phyloP scores from a whole-genome alignment of 2,113 vertebrate species.

The Symphodus melops region DNA sequence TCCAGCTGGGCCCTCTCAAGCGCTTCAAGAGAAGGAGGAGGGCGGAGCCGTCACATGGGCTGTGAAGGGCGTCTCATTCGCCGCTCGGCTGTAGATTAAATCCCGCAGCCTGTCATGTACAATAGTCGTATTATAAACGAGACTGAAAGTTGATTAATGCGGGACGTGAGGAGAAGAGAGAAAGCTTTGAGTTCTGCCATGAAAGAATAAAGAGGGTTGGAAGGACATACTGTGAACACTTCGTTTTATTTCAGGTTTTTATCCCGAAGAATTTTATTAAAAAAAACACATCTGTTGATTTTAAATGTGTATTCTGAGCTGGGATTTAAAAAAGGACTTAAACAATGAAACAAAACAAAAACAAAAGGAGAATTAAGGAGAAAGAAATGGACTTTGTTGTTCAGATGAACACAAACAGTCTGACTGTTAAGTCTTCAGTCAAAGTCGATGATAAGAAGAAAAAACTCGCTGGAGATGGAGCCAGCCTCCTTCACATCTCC shows the following conservation, averaged over 20 bases:
- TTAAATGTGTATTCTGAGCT: no score
- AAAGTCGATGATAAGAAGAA: no score
- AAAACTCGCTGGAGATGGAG: no score
- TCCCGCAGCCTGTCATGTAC: constrained; percentile 56
- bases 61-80: constrained; percentile 55
- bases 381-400: no score
- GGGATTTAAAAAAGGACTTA: no score
- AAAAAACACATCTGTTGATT: neutral
- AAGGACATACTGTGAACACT: constrained; percentile 3
- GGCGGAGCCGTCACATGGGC: constrained; percentile 42
- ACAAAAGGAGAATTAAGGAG: no score
- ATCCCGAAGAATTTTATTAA: neutral
- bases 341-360: no score
- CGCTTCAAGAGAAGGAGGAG: constrained; percentile 28
- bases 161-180: constrained; percentile 34
- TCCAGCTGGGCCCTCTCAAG: constrained; percentile 27
- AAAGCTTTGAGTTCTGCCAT: constrained; percentile 34
- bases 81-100: constrained; percentile 48
- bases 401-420: no score
- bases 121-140: constrained; percentile 44
- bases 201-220: neutral
- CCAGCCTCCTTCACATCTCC: no score
- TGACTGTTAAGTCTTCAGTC: no score
- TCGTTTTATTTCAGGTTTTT: neutral
- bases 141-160: constrained; percentile 45